phyloP scores from a whole-genome alignment of 2,888 invertebrate species.

The Rhagonycha fulva region DNA sequence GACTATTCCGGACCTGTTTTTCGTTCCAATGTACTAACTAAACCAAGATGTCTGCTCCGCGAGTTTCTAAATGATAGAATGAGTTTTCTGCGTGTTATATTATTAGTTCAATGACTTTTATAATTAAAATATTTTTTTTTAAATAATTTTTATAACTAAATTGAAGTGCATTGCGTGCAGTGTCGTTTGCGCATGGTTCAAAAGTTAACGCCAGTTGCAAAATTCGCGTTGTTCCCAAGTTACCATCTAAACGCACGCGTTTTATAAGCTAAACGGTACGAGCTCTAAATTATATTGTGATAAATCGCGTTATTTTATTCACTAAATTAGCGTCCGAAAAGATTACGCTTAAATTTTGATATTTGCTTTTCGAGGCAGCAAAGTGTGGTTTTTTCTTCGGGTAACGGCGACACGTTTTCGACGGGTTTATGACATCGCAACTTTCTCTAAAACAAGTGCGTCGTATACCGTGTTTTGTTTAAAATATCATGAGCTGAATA shows the following conservation, averaged over 20 bases:
- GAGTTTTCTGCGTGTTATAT: slow-evolving; percentile 47
- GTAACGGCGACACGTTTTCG: slow-evolving; percentile 7
- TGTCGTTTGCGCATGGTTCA: slow-evolving; percentile 29
- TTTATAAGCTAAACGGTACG: slow-evolving; percentile 15
- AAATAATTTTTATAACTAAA: slow-evolving; percentile 25
- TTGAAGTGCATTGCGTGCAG: slow-evolving; percentile 23
- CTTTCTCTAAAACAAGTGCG: slow-evolving; percentile 21
- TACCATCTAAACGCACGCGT: slow-evolving; percentile 29
- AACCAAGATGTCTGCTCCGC: slow-evolving; percentile 54
- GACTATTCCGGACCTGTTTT: slow-evolving; percentile 57
- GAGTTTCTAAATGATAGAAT: slow-evolving; percentile 49
- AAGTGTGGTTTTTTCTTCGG: slow-evolving; percentile 2
- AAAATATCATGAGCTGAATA: slow-evolving; percentile 1
- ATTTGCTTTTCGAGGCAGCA: background rate
- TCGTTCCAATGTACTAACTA: slow-evolving; percentile 53
- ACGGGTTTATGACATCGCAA: slow-evolving; percentile 12
- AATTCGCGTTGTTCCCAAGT: slow-evolving; percentile 26
- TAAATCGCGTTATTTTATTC: background rate
- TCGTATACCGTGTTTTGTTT: slow-evolving; percentile 5
- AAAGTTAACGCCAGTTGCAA: slow-evolving; percentile 26
- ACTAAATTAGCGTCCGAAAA: background rate
- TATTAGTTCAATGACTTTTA: slow-evolving; percentile 39
- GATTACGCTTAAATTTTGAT: slow-evolving; percentile 3
- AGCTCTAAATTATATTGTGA: slow-evolving; percentile 16
- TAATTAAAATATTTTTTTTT: slow-evolving; percentile 29